Conservation (phyloP, 2,888 invertebrate genomes). For the Tinea semifulvella region DNA sequence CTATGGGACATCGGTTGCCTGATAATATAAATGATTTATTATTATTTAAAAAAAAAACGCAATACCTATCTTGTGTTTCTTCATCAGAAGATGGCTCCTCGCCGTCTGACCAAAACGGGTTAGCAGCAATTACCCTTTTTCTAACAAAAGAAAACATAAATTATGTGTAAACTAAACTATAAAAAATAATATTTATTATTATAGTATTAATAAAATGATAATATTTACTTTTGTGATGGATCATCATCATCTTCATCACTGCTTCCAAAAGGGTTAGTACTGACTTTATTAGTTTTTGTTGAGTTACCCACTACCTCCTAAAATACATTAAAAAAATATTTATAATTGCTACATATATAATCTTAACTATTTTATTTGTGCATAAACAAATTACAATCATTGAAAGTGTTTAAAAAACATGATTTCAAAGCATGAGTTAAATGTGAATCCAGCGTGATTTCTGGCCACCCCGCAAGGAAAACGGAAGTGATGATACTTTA, state of each 20-base stretch:
- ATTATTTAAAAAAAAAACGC: too few relatives aligned
- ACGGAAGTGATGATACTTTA: too few relatives aligned
- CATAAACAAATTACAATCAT: too few relatives aligned
- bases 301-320: conserved; percentile 35
- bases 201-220: neutral
- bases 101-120: conserved; percentile 80
- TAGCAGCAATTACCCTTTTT: conserved; percentile 64
- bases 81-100: conserved; percentile 71
- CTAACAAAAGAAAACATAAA: conserved; percentile 31
- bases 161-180: neutral
- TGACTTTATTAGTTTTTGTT: conserved; percentile 30
- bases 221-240: conserved; percentile 26
- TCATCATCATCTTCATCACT: conserved; percentile 69
- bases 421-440: too few relatives aligned
- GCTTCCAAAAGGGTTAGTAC: conserved; percentile 77
- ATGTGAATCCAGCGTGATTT: too few relatives aligned
- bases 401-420: too few relatives aligned
- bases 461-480: too few relatives aligned
- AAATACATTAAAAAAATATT: conserved; percentile 21
- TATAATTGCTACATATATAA: conserved; percentile 4
- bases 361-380: too few relatives aligned
- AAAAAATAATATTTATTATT: neutral
- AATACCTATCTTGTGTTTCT: conserved; percentile 41
- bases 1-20: too few relatives aligned
- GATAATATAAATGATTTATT: too few relatives aligned